Conservation (phyloP, 2,797 vertebrate species). For the Eleutherodactylus coqui region DNA sequence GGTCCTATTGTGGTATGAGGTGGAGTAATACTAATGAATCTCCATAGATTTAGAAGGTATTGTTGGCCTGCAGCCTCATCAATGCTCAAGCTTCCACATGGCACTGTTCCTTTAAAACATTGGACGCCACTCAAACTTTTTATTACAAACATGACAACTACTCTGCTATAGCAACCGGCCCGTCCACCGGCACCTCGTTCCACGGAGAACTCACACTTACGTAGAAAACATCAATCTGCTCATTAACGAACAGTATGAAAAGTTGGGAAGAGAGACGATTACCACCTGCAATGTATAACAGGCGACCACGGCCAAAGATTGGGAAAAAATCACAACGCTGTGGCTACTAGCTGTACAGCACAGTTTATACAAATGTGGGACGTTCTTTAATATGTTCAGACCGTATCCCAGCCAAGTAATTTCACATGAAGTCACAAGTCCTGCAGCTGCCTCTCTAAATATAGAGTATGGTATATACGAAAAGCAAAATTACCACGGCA, state of each 20-base stretch:
- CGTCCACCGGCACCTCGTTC: not conserved
- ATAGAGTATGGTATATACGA: constrained; percentile 8
- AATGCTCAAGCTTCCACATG: no score
- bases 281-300: constrained; percentile 20
- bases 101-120: not conserved
- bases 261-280: not conserved
- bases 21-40: no score
- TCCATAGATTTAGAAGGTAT: no score
- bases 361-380: constrained; percentile 48
- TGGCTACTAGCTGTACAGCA: constrained; percentile 48
- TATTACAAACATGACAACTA: not conserved
- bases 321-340: constrained; percentile 42
- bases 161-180: not conserved
- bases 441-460: constrained; percentile 49
- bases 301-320: constrained; percentile 28
- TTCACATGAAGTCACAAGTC: constrained; percentile 48
- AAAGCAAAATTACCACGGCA: not conserved
- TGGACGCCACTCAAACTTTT: not conserved
- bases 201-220: not conserved
- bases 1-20: no score
- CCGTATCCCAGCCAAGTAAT: constrained; percentile 13
- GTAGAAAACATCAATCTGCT: not conserved
- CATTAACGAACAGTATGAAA: constrained; percentile 27
- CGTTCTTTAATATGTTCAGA: constrained; percentile 46
- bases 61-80: no score